Evolutionary conservation across 92 coral and sea anemone genomes (phyloP).

Genomic region (Nematostella vectensis): DNA sequence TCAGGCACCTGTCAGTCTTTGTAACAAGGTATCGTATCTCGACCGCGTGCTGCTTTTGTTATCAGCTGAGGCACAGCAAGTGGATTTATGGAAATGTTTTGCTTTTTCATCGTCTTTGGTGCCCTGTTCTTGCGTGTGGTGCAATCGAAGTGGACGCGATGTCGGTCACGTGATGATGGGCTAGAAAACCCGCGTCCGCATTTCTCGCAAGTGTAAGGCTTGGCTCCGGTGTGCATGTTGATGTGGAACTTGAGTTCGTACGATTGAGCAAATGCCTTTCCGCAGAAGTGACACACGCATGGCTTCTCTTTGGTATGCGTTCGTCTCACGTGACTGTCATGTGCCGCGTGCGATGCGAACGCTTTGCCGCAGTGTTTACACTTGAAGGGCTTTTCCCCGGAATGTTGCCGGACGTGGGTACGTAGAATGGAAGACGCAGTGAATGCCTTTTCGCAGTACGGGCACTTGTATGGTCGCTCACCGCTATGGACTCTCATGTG

Average conservation of each 20-base stretch:
- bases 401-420: conserved; percentile 94
- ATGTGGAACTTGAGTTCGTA: conserved; percentile 96
- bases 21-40: no score
- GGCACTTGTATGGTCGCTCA: conserved; percentile 94
- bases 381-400: conserved; percentile 96
- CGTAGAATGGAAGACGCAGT: conserved; percentile 97
- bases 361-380: conserved; percentile 96
- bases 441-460: conserved; percentile 86
- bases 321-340: conserved; percentile 98
- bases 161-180: conserved; percentile 75
- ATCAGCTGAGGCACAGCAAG: neutral
- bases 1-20: no score
- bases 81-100: conserved; percentile 4
- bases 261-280: conserved; percentile 96
- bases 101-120: conserved; percentile 33
- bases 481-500: conserved; percentile 98
- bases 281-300: conserved; percentile 95
- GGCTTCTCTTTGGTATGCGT: conserved; percentile 99
- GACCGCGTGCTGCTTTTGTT: no score
- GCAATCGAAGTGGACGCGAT: conserved; percentile 73
- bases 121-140: conserved; percentile 53
- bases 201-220: conserved; percentile 96
- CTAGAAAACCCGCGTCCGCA: conserved; percentile 98
- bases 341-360: conserved; percentile 98
- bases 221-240: conserved; percentile 98